Evolutionary conservation across 2,888 invertebrate species (phyloP).

Genomic region (Habrosyne pyritoides): DNA sequence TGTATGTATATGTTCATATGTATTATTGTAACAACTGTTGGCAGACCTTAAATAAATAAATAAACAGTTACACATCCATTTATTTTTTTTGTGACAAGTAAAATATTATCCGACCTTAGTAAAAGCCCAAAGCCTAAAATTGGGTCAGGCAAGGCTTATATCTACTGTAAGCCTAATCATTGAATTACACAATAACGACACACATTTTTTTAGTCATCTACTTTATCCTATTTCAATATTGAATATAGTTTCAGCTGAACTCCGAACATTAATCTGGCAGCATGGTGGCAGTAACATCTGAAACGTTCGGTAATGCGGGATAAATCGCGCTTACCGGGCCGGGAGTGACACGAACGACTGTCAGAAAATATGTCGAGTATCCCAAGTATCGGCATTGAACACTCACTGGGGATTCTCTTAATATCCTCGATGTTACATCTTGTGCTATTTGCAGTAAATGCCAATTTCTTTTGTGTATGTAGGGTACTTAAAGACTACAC

Average conservation of each 20-base stretch:
- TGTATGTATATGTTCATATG: too few relatives aligned
- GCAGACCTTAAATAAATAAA: too few relatives aligned
- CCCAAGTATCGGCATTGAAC: constrained; percentile 19
- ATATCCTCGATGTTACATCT: constrained; percentile 14
- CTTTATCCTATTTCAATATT: neutral
- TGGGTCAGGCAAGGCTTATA: too few relatives aligned
- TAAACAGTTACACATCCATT: too few relatives aligned
- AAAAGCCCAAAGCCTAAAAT: too few relatives aligned
- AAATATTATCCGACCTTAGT: too few relatives aligned
- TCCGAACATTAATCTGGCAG: constrained; percentile 6
- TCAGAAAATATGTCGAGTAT: constrained; percentile 24
- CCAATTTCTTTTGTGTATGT: neutral
- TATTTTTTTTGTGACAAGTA: too few relatives aligned
- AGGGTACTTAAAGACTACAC: neutral
- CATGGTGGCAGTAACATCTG: constrained; percentile 6
- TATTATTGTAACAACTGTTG: too few relatives aligned
- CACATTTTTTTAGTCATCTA: too few relatives aligned
- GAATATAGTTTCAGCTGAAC: neutral
- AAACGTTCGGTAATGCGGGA: constrained; percentile 15
- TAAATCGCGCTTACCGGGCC: constrained; percentile 20
- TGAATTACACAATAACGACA: too few relatives aligned
- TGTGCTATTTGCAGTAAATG: constrained; percentile 1
- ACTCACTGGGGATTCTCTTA: constrained; percentile 19
- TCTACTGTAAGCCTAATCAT: too few relatives aligned
- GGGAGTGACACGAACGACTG: constrained; percentile 21